phyloP scores from a whole-genome alignment of 2,888 invertebrate genomes.

The Pseudococcus jackbeardsleyi region DNA sequence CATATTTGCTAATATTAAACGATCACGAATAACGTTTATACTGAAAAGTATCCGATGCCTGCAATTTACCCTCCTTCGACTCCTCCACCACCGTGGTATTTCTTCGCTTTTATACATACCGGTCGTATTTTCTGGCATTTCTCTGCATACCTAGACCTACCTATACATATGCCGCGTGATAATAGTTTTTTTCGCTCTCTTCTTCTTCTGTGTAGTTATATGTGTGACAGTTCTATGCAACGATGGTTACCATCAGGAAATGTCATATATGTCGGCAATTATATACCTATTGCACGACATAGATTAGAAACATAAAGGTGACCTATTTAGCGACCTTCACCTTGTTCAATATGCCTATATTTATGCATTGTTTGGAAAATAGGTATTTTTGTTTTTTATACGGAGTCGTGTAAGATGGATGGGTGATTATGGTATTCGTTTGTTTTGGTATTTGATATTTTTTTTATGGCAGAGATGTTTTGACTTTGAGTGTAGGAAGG shows the following conservation, averaged over 20 bases:
- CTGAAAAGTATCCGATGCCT: not conserved
- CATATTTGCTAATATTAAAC: slow-evolving; percentile 53
- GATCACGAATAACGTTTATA: slow-evolving; percentile 61
- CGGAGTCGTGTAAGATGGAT: too few relatives aligned
- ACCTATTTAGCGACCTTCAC: slow-evolving; percentile 62
- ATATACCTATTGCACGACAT: slow-evolving; percentile 55
- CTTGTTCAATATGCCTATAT: slow-evolving; percentile 26
- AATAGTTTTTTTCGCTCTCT: not conserved
- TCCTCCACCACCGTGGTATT: not conserved
- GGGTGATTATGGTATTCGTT: too few relatives aligned
- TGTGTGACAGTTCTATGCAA: slow-evolving; percentile 52
- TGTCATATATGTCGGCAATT: slow-evolving; percentile 53
- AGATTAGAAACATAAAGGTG: slow-evolving; percentile 53
- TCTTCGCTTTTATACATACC: not conserved
- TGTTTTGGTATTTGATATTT: too few relatives aligned
- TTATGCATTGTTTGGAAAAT: not conserved
- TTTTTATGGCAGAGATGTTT: too few relatives aligned
- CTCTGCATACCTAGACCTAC: not conserved
- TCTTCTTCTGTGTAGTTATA: not conserved
- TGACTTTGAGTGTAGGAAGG: too few relatives aligned
- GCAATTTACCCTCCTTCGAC: too few relatives aligned
- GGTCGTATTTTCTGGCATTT: slow-evolving; percentile 34
- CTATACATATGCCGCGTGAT: not conserved
- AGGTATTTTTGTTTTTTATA: not conserved
- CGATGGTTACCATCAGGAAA: slow-evolving; percentile 45